Percentiles rank a stretch among this genome's conserved stretches.
Conservation (phyloP, 2,113 vertebrate species). For the Plotosus lineatus region DNA sequence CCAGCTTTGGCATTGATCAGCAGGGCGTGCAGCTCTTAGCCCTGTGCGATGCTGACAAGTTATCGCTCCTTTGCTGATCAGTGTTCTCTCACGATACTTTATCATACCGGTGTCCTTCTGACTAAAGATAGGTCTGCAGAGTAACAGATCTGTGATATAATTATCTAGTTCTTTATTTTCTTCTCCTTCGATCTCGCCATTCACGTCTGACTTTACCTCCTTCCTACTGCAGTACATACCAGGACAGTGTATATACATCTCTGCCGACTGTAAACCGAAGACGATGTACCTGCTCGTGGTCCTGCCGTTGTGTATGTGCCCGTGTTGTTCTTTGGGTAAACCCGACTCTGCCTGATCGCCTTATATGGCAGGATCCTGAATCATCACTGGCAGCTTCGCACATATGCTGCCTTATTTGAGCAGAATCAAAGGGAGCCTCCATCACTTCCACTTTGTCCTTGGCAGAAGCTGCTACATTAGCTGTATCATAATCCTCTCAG, state of each 20-base stretch:
- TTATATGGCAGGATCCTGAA: conserved; percentile 9
- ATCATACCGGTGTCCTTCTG: conserved; percentile 5
- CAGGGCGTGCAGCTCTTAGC: conserved; percentile 37
- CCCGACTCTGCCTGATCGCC: neutral
- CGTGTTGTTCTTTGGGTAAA: neutral
- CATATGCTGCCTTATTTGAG: conserved; percentile 26
- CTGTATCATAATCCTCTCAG: neutral
- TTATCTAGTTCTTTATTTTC: neutral
- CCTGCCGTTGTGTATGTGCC: neutral
- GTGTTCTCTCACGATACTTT: conserved; percentile 19
- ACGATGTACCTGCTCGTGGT: neutral
- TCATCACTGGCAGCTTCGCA: neutral
- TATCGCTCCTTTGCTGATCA: conserved; percentile 34
- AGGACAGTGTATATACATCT: neutral
- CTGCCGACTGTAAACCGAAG: conserved; percentile 42
- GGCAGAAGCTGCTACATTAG: conserved; percentile 9
- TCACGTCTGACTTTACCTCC: neutral
- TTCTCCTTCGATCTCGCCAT: neutral
- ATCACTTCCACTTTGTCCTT: conserved; percentile 21
- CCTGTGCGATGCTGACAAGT: conserved; percentile 38
- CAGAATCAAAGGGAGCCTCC: neutral
- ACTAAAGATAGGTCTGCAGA: neutral
- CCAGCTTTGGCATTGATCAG: conserved; percentile 39
- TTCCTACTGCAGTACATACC: conserved; percentile 18
- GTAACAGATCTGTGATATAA: neutral